Evolutionary conservation across 1,140 invertebrate genomes (phyloP).

Genomic region (Trypoxylus dichotomus): DNA sequence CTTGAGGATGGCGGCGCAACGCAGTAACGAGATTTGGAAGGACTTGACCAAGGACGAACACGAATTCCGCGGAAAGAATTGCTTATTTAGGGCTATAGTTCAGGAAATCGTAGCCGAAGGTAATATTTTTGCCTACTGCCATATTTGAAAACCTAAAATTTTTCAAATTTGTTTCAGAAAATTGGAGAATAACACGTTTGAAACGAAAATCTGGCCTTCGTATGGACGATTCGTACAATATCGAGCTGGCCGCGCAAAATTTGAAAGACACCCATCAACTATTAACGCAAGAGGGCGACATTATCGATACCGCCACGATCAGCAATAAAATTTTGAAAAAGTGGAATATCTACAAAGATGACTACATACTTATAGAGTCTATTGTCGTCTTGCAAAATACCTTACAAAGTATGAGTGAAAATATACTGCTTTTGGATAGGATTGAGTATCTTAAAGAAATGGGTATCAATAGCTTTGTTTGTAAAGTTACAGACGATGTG

Average conservation of each 20-base stretch:
- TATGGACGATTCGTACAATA: constrained; percentile 51
- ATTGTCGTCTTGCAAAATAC: constrained; percentile 52
- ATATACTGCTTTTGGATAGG: constrained; percentile 68
- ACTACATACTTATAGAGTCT: constrained; percentile 49
- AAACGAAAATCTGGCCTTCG: constrained; percentile 58
- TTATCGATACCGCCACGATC: background rate
- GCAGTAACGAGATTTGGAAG: constrained; percentile 55
- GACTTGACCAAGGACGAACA: constrained; percentile 53
- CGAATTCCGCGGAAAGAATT: constrained; percentile 58
- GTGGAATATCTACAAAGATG: constrained; percentile 43
- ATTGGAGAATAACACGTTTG: constrained; percentile 57
- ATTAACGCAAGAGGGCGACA: constrained; percentile 25
- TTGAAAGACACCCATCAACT: constrained; percentile 52
- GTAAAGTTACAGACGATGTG: constrained; percentile 60
- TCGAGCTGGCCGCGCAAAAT: constrained; percentile 48
- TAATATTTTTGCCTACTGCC: constrained; percentile 38
- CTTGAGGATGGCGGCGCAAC: constrained; percentile 67
- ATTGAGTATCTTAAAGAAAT: constrained; percentile 65
- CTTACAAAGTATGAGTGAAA: constrained; percentile 63
- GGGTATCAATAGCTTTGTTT: constrained; percentile 56
- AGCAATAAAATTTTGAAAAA: constrained; percentile 42
- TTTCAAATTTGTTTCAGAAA: constrained; percentile 55
- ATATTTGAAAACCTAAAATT: background rate
- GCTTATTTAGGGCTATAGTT: constrained; percentile 63
- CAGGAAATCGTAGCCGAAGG: constrained; percentile 60